Conservation (phyloP, 2,113 vertebrate species). For the Tichodroma muraria region DNA sequence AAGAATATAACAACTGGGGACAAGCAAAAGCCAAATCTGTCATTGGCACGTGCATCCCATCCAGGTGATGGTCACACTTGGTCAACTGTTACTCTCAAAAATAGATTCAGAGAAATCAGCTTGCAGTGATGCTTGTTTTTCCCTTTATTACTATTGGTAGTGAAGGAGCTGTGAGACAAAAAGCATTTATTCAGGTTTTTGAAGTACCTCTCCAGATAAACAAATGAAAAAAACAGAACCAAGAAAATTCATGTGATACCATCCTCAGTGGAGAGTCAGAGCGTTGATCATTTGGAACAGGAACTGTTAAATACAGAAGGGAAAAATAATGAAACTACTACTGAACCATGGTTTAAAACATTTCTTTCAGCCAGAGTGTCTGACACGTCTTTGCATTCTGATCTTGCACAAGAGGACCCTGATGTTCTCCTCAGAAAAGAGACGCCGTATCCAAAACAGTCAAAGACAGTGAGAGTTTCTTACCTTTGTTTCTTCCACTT, state of each 20-base stretch:
- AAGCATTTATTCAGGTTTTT: conserved; percentile 29
- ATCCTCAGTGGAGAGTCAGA: background rate
- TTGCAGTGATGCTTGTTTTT: background rate
- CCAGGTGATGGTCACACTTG: conserved; percentile 49
- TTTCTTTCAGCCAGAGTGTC: conserved; percentile 40
- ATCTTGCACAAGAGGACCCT: background rate
- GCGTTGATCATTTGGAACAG: background rate
- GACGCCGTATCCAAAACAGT: background rate
- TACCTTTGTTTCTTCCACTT: background rate
- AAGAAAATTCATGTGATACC: background rate
- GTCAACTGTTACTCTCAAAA: background rate
- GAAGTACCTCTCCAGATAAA: conserved; percentile 2
- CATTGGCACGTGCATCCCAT: background rate
- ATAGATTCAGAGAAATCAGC: background rate
- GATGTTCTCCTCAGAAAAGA: conserved; percentile 16
- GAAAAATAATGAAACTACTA: background rate
- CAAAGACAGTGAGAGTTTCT: conserved; percentile 16
- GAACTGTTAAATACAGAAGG: background rate
- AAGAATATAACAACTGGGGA: conserved; percentile 17
- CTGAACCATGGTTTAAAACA: conserved; percentile 43
- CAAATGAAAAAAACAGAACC: background rate
- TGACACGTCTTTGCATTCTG: conserved; percentile 34
- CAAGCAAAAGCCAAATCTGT: background rate
- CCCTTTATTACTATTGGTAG: background rate
- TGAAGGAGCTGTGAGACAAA: conserved; percentile 21